phyloP scores from a whole-genome alignment of 1,140 invertebrate genomes.

The Charaxes varanes region DNA sequence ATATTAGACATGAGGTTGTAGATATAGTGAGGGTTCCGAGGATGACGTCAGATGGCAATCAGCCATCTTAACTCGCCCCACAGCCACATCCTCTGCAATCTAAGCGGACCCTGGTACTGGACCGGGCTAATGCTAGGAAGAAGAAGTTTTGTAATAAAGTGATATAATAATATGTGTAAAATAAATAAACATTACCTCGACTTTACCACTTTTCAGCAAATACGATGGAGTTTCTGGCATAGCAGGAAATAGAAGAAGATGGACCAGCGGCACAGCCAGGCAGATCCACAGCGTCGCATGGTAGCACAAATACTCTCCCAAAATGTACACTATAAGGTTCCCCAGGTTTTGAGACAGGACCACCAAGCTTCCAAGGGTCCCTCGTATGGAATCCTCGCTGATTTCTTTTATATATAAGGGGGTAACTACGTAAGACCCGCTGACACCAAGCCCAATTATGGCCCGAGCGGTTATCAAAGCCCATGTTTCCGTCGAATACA shows the following conservation, averaged over 20 bases:
- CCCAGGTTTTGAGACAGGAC: slow-evolving; percentile 55
- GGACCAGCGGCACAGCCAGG: slow-evolving; percentile 45
- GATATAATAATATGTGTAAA: background rate
- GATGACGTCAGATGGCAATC: too few species aligned
- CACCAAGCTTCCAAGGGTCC: slow-evolving; percentile 50
- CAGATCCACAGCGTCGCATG: slow-evolving; percentile 50
- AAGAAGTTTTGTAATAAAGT: too few species aligned
- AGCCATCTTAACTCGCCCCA: too few species aligned
- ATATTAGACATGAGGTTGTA: too few species aligned
- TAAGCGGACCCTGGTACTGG: too few species aligned
- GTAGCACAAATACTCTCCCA: slow-evolving; percentile 56
- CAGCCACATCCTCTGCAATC: too few species aligned
- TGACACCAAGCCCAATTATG: slow-evolving; percentile 44
- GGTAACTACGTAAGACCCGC: slow-evolving; percentile 54
- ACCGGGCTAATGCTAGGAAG: too few species aligned
- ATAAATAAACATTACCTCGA: slow-evolving; percentile 47
- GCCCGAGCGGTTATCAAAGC: slow-evolving; percentile 52
- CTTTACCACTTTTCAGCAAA: slow-evolving; percentile 51
- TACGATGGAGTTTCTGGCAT: slow-evolving; percentile 63
- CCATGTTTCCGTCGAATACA: slow-evolving; percentile 57
- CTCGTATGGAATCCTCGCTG: slow-evolving; percentile 55
- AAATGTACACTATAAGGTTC: slow-evolving; percentile 48
- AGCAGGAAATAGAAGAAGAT: slow-evolving; percentile 42
- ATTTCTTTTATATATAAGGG: slow-evolving; percentile 62
- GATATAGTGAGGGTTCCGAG: too few species aligned